Evolutionary conservation across 2,113 vertebrate genomes (phyloP), one percentile per base, ranked within the genome.

Genomic region (Anthoscopus minutus): DNA sequence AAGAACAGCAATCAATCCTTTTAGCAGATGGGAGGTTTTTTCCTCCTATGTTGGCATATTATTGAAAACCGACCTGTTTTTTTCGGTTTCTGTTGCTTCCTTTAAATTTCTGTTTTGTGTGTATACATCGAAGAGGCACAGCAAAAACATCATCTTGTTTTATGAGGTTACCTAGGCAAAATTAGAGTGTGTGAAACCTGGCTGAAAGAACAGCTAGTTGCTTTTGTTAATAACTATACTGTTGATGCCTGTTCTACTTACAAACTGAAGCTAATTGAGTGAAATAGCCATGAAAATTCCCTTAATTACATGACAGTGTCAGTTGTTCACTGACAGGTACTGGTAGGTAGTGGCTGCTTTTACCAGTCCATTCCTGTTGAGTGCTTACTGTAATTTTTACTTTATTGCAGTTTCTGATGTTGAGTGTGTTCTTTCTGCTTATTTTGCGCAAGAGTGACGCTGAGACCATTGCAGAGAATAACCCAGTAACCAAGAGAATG

Each of bases 401-500:
- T 86, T 82, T 81, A 64, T 60, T 83, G 73, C 73, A 89, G 62
- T 73, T 42, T 38, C 80, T 88, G 37, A 58, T 79, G 57, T 60
- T 91, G 87, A 86, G 40, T 78, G n/a, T 86, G 69, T 93, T 91
- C 64, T 96, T 97, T 93, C 89, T 74, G 74, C 38, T 60, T 97
- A 93, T 94, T 96, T 61, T 85, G 78, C 6, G 0, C 74, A 83
- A 65, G 76, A 91, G 45, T 51, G 88, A 80, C 93, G 67, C 74
- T 35, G 57, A 50, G 61, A 83, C 61, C 72, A 58, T 86, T 89
- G 72, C 91, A 97, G 86, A 37, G 82, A 88, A 78, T 94, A 88
- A 82, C 58, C 94, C 80, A 66, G 77, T 94, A 96, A 94, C 90
- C 81, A 37, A 87, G 76, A 81, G 73, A 92, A 58, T 48, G 69